A percentile compares a stretch with the other conserved stretches of the same genome.
Conservation (phyloP, 30 jellyfish, hydroid and myxozoan genomes). For the Mastigias papua region DNA sequence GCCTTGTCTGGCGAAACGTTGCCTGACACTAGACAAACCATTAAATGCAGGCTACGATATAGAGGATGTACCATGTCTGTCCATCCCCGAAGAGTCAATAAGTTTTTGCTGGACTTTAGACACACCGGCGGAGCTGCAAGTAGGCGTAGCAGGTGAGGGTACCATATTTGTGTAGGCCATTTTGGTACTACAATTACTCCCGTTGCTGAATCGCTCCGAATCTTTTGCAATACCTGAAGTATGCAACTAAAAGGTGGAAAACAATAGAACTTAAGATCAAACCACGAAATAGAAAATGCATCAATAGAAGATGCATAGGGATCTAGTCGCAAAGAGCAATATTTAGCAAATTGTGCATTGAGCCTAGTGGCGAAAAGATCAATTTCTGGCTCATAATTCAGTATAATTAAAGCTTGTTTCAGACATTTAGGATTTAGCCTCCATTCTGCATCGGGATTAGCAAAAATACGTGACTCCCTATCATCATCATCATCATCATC, state of each 20-base stretch:
- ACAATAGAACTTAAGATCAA: background rate
- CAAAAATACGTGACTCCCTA: background rate
- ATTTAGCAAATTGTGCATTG: conserved; percentile 12
- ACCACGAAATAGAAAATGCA: background rate
- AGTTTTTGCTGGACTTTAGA: conserved; percentile 3
- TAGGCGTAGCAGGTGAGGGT: conserved; percentile 31
- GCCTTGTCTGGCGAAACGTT: background rate
- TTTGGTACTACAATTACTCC: too few relatives aligned
- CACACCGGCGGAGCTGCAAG: conserved; percentile 17
- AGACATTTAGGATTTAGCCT: background rate
- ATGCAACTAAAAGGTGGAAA: conserved; percentile 28
- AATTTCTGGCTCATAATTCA: background rate
- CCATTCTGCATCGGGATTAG: background rate
- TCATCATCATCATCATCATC: too few relatives aligned
- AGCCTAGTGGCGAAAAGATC: conserved; percentile 9
- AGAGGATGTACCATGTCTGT: conserved; percentile 24
- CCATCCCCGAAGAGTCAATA: background rate
- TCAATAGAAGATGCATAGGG: background rate
- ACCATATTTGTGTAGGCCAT: conserved; percentile 51
- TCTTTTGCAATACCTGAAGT: conserved; percentile 20
- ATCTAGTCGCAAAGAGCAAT: conserved; percentile 13
- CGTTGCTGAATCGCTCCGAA: too few relatives aligned
- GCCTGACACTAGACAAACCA: conserved; percentile 22
- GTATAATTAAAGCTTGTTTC: background rate
- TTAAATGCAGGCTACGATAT: background rate